These are phyloP conservation scores for Leuciscus waleckii DNA, from an alignment of 2,797 vertebrate genomes.

Conservation along the genomic window DNA sequence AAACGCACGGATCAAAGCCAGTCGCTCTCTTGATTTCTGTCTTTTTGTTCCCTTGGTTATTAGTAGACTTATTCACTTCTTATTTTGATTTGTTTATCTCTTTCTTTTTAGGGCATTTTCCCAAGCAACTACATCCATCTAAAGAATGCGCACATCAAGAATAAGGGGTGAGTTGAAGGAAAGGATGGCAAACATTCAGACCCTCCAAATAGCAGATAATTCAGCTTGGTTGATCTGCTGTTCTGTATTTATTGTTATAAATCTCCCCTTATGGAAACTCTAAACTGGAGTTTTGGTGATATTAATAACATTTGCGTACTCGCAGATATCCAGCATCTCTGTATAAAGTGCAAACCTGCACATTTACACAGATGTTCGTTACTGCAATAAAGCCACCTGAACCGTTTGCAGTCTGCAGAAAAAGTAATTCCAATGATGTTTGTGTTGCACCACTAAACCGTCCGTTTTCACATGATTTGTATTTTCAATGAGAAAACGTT, in stretches of 20 bases:
- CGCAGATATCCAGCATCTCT: not conserved
- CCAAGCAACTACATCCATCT: constrained; percentile 93
- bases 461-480: not conserved
- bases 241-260: not conserved
- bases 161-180: constrained; percentile 88
- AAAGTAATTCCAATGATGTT: not conserved
- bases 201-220: not conserved
- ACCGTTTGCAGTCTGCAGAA: not conserved
- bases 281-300: not conserved
- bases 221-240: not conserved
- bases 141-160: constrained; percentile 96
- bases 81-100: constrained; percentile 8
- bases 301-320: not conserved
- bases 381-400: not conserved
- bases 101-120: constrained; percentile 91
- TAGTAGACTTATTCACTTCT: not conserved
- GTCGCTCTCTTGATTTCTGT: not conserved
- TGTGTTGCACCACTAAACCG: not conserved
- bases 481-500: not conserved
- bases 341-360: not conserved
- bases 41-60: constrained; percentile 13
- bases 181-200: not conserved
- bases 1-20: not conserved
- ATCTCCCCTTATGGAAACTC: not conserved
- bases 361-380: not conserved